phyloP scores from a whole-genome alignment of 1,140 invertebrate genomes.

The Caerostris extrusa region DNA sequence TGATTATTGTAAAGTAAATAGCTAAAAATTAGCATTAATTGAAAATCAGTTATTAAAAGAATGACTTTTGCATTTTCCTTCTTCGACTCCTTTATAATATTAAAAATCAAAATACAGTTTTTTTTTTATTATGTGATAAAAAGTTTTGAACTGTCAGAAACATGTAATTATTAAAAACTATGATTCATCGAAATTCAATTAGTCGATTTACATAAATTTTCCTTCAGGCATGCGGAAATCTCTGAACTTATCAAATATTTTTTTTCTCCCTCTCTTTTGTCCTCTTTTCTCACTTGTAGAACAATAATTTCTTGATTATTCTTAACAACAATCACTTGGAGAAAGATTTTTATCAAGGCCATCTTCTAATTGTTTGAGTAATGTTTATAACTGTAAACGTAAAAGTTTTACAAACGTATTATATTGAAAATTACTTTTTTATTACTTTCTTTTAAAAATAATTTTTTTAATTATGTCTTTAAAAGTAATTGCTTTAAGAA shows the following conservation, averaged over 20 bases:
- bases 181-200: neutral
- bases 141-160: neutral
- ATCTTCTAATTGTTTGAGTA: neutral
- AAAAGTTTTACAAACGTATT: too few relatives aligned
- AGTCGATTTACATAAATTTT: neutral
- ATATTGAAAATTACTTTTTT: too few relatives aligned
- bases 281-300: neutral
- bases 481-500: too few relatives aligned
- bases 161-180: neutral
- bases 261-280: neutral
- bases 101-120: too few relatives aligned
- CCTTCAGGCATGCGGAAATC: neutral
- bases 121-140: neutral
- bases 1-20: too few relatives aligned
- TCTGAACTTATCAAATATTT: neutral
- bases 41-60: too few relatives aligned
- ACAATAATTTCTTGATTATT: neutral
- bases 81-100: too few relatives aligned
- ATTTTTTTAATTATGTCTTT: too few relatives aligned
- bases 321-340: neutral
- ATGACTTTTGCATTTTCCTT: too few relatives aligned
- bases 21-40: too few relatives aligned
- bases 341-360: neutral
- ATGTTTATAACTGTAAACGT: neutral
- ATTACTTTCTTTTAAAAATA: too few relatives aligned